Evolutionary conservation across 2,113 vertebrate genomes (phyloP), one percentile per base, ranked within the genome.

Genomic region (Anhinga rufa): DNA sequence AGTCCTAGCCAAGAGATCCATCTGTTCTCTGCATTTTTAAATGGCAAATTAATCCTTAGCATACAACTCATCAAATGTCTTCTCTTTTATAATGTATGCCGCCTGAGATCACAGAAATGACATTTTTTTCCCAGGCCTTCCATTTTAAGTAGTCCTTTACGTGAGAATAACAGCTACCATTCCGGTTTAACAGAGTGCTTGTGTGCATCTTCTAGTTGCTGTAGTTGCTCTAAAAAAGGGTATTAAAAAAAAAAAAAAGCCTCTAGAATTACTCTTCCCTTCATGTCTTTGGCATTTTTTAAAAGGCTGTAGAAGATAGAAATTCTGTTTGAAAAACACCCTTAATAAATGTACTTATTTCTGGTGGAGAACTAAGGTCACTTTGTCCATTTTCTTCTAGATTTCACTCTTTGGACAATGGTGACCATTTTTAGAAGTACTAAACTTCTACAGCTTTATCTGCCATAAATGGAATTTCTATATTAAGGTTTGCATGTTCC

Each of bases 21-120:
- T 97, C 96, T 95, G 95, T 95, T 96, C 95, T 40, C 72, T 97
- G 84, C 89, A 90, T 93, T 96, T 95, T 95, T 92, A 97, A 96
- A 95, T 89, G 94, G 91, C 95, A 96, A 95, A 95, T 93, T 91
- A 97, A 96, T 96, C 91, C 91, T 91, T 71, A 89, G 71, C 75
- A 91, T 58, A 82, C 92, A 93, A 66, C 83, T 94, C 92, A 78
- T 95, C 92, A 92, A 77, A 94, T 93, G 77, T 57, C 91, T 97
- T 69, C 77, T 96, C 82, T 92, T 94, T 51, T 66, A 52, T 95
- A 88, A 91, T 87, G 86, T 89, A 79, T 89, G 65, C 92, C 6
- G 85, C 79, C 81, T 89, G 87, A 91, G 91, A 93, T 90, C 91
- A 91, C 62, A 80, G 81, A 91, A 94, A 82, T 75, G 3, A 64